These are phyloP conservation scores for Labroides dimidiatus DNA, from an alignment of 2,797 vertebrate genomes.

Conservation along the genomic window DNA sequence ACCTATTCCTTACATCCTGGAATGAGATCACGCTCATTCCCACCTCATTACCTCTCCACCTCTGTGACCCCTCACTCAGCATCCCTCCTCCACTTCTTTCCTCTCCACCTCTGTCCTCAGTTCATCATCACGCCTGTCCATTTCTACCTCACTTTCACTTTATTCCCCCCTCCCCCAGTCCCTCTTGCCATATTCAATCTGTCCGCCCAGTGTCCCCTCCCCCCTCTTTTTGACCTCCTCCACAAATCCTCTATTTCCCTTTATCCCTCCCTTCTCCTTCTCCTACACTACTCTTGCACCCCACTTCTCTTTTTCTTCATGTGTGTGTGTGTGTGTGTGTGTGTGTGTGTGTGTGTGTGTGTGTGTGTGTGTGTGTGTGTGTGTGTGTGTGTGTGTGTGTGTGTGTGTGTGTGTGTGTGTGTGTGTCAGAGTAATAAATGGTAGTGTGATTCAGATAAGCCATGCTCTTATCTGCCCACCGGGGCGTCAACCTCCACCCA, in stretches of 20 bases:
- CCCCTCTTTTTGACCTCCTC: conserved; percentile 28
- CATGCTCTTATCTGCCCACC: conserved; percentile 77
- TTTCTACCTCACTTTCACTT: conserved; percentile 52
- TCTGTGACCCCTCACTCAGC: conserved; percentile 60
- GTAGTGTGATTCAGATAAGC: conserved; percentile 81
- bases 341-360: conserved; percentile 25
- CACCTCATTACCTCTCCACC: conserved; percentile 71
- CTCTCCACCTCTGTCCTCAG: conserved; percentile 38
- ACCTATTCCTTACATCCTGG: conserved; percentile 65
- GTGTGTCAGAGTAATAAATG: conserved; percentile 72
- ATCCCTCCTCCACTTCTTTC: conserved; percentile 41
- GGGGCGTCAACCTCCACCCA: conserved; percentile 78
- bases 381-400: conserved; percentile 25
- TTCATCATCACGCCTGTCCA: conserved; percentile 66
- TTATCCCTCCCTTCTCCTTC: conserved; percentile 6
- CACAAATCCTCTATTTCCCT: conserved; percentile 1
- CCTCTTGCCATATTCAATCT: conserved; percentile 51
- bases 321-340: conserved; percentile 30
- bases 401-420: conserved; percentile 45
- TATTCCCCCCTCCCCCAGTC: conserved; percentile 37
- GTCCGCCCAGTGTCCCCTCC: conserved; percentile 15
- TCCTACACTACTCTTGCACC: conserved; percentile 16
- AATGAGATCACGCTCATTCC: conserved; percentile 77
- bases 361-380: conserved; percentile 24
- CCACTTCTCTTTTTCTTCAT: conserved; percentile 22